These are phyloP conservation scores for Macropus fuliginosus DNA, from an alignment of 2,797 vertebrate genomes.

Conservation along the genomic window DNA sequence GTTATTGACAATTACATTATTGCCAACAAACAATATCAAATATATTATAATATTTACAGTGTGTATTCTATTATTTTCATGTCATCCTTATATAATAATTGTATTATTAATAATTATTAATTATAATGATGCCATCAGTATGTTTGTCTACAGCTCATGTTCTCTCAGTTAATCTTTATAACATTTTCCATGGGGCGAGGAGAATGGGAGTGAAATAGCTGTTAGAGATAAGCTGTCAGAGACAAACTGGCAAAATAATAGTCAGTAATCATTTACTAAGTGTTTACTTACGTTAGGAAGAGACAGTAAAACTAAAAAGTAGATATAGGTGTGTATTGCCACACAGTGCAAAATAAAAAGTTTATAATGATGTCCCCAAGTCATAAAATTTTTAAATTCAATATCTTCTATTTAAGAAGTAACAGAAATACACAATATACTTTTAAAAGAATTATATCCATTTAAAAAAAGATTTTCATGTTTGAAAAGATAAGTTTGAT, in stretches of 20 bases:
- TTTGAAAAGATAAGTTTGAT: neutral
- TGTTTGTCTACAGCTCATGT: neutral
- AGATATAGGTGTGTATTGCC: neutral
- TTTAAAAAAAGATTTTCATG: neutral
- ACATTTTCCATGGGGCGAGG: neutral
- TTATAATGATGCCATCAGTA: neutral
- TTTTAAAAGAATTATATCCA: neutral
- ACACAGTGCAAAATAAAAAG: neutral
- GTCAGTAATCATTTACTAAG: neutral
- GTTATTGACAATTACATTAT: neutral
- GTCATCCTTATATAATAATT: neutral
- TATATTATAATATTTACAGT: neutral
- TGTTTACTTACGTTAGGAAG: neutral
- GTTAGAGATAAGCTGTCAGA: neutral
- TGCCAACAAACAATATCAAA: neutral
- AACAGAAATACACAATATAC: neutral
- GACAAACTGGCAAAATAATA: neutral
- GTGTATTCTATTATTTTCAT: neutral
- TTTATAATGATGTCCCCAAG: neutral
- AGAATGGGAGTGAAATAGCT: neutral
- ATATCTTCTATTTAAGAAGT: neutral
- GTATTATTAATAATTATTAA: neutral
- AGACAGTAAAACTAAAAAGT: neutral
- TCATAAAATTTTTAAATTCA: neutral
- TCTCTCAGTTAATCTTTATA: neutral